A percentile compares a stretch with the other conserved stretches of the same genome.
phyloP scores from a whole-genome alignment of 2,888 invertebrate genomes.

The Germaria angustata region DNA sequence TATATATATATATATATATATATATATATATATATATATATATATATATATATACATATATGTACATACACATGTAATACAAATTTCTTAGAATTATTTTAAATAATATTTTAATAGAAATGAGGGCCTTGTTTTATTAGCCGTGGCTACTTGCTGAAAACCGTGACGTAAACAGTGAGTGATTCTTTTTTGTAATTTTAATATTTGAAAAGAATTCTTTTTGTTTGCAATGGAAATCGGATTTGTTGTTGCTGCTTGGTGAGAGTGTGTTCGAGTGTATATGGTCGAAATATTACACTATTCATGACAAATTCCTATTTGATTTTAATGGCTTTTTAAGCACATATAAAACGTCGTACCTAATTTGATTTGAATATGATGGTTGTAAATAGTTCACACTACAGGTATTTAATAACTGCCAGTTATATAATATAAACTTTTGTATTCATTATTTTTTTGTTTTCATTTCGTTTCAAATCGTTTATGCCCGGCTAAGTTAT shows the following conservation, averaged over 20 bases:
- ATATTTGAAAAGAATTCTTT: conserved; percentile 2
- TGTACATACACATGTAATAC: too few relatives aligned
- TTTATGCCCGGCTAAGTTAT: conserved; percentile 50
- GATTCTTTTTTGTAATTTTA: not conserved
- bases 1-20: too few relatives aligned
- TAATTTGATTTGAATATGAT: not conserved
- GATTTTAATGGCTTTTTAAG: conserved; percentile 55
- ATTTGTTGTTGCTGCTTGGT: not conserved
- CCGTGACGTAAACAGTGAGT: not conserved
- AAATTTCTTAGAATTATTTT: conserved; percentile 30
- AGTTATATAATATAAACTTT: conserved; percentile 29
- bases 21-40: too few relatives aligned
- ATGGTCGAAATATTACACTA: conserved; percentile 55
- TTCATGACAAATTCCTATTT: conserved; percentile 49
- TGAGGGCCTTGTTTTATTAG: conserved; percentile 32
- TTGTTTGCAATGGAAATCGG: conserved; percentile 8
- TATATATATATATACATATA: too few relatives aligned
- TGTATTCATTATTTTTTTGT: conserved; percentile 27
- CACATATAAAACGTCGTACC: conserved; percentile 33
- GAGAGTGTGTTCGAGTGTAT: not conserved
- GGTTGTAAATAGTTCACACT: not conserved
- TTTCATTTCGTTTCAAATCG: conserved; percentile 20
- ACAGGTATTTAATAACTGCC: conserved; percentile 20
- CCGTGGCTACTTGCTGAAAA: conserved; percentile 6
- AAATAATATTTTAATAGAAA: conserved; percentile 56